Percentiles rank a stretch among this genome's conserved stretches.
phyloP scores from a whole-genome alignment of 2,113 vertebrate species.

The Rhipidura dahli region DNA sequence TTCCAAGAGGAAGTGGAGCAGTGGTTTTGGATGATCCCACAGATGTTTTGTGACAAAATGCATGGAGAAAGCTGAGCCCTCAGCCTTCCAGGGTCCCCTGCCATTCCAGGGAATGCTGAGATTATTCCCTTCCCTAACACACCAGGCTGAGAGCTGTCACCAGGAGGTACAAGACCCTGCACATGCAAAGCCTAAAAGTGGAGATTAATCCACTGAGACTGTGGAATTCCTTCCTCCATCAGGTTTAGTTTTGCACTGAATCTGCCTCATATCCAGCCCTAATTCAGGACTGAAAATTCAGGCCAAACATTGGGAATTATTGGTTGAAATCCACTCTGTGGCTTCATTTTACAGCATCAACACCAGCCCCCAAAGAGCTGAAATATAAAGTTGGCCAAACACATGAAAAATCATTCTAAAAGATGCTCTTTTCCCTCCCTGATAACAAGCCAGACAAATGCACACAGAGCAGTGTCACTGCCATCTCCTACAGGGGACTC shows the following conservation, averaged over 20 bases:
- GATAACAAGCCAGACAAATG: accelerated
- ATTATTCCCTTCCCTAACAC: neutral
- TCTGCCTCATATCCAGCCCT: neutral
- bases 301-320: accelerated
- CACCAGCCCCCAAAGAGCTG: accelerated
- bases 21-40: neutral
- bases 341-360: neutral
- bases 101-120: neutral
- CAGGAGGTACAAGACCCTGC: neutral
- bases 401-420: neutral
- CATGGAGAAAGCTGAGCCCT: neutral
- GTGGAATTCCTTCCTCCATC: neutral
- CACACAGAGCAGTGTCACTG: accelerated
- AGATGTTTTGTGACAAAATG: neutral
- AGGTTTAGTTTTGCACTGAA: neutral
- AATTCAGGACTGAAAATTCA: neutral
- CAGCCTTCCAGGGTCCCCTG: neutral
- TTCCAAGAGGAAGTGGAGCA: neutral
- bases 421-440: neutral
- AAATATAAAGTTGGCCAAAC: neutral
- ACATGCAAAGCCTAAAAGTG: neutral
- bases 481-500: accelerated
- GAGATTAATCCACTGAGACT: neutral
- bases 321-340: neutral
- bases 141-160: no score